Evolutionary conservation across 2,797 vertebrate species (phyloP), one percentile per base, ranked within the genome.

Genomic region (Sebastes umbrosus): DNA sequence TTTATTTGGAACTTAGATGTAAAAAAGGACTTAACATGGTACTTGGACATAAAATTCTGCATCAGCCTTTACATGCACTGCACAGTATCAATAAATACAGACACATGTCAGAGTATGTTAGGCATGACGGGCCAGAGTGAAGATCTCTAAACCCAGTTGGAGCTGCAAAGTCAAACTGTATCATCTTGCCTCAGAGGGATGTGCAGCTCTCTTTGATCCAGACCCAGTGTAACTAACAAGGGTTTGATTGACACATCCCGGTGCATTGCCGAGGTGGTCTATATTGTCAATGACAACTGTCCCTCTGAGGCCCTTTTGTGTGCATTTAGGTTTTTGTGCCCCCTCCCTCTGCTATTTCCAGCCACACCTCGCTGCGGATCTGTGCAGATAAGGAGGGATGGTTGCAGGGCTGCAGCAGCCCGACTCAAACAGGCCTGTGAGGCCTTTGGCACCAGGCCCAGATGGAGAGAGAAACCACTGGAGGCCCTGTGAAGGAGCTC

Each of bases 371-470:
- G 60, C 87, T 82, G 77, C 91, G 88, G 82, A 83, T 87, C 88
- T 55, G 55, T 76, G 79, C 84, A 64, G 81, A 82, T 86, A 84
- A 82, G 91, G 82, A 87, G 55, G 88, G 90, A 89, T 88, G 92
- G 93, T 93, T 89, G 82, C 90, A 79, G 95, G 93, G 92, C 88
- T 93, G 90, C 87, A 65, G 77, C 75, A 90, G 89, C 88, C 87
- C 85, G 87, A 87, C 88, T 87, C 88, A 71, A 88, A 92, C 74
- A 90, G 94, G 88, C 92, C 94, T 94, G 81, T 84, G 88, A 94
- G 94, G 91, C 89, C 80, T 62, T 93, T 96, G 96, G 96, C 94
- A 90, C 80, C 59, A 55, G 93, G 95, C 96, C 96, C 92, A 94
- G 94, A 90, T 93, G 94, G 93, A 94, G 85, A 84, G 62, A 9